Evolutionary conservation across 23 tunicate species (phyloP), one percentile per base, ranked within the genome.

Genomic region (Oikopleura dioica): DNA sequence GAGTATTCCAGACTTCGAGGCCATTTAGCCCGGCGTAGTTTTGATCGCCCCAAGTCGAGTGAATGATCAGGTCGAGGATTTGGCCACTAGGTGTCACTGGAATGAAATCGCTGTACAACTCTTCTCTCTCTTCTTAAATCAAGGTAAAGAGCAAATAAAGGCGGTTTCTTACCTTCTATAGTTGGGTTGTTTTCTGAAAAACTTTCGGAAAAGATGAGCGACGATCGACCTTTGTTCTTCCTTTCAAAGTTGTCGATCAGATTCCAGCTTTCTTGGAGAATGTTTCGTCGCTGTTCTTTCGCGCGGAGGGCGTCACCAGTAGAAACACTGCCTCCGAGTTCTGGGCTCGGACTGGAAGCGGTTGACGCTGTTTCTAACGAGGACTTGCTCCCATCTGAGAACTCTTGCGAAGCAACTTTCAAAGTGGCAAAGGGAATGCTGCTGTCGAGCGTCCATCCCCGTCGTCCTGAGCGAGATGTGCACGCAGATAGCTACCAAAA

Each of bases 1-100:
- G 76, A 16, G 58, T 59, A 38, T 81, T 77, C 76, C 77, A 88
- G 1, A 88, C 32, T 68, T 88, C 95, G 38, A 88, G 84, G 26
- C 95, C 95, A 58, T 84, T 84, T 9, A 88, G 55, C 0, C 95
- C 95, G 36, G 78, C 83, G 59, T 88, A 88, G 58, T 80, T 59
- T 24, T 30, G 38, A 78, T 88, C 95, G 12, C 95, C 95, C 95
- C 95, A 88, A 0, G 95, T 88, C 12, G 85, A 69, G 76, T 38
- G 80, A 31, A 88, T 81, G 79, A 84, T 84, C 38, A 88, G 78
- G 1, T 38, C 76, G 30, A 88, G 76, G 1, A 75, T 76, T 35
- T 34, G 51, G 1, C 95, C 95, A 1, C 35, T 0, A 0, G 95
- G 95, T 1, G 84, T 67, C 1, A 34, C 35, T 1, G 95, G 95